Evolutionary conservation across 2,888 invertebrate genomes (phyloP).

Genomic region (Mantis religiosa): DNA sequence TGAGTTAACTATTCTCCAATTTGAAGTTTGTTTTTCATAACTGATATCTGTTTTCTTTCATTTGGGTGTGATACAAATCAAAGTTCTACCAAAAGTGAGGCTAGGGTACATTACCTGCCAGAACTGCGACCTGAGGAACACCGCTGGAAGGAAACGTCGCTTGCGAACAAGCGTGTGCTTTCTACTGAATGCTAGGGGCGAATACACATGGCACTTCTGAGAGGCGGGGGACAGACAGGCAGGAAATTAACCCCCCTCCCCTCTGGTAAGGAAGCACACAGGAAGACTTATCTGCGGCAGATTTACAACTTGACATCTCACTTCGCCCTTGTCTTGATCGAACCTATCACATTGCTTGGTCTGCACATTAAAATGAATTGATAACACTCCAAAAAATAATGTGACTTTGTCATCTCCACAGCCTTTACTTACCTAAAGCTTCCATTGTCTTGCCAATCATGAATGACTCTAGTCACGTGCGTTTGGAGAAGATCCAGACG

Average conservation of each 20-base stretch:
- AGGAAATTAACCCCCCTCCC: not conserved
- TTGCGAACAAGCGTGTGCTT: not conserved
- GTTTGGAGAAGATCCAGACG: not conserved
- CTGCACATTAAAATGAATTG: not conserved
- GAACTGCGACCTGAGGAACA: not conserved
- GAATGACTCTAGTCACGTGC: not conserved
- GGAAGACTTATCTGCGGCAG: not conserved
- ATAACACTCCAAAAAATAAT: not conserved
- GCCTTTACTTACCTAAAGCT: slow-evolving; percentile 6
- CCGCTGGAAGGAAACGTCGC: not conserved
- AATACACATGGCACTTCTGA: not conserved
- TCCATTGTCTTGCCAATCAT: slow-evolving; percentile 17
- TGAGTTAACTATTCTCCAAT: too few relatives aligned
- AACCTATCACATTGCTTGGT: not conserved
- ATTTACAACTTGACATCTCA: not conserved
- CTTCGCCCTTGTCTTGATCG: not conserved
- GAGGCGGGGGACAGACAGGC: not conserved
- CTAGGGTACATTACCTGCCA: not conserved
- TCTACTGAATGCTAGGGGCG: not conserved
- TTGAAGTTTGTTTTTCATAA: too few relatives aligned
- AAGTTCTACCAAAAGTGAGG: too few relatives aligned
- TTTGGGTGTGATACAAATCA: too few relatives aligned
- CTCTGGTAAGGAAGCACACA: not conserved
- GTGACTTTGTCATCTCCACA: not conserved
- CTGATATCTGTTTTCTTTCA: too few relatives aligned